Evolutionary conservation across 2,888 invertebrate species (phyloP), one percentile per base, ranked within the genome.

Genomic region (Meghimatium bilineatum): DNA sequence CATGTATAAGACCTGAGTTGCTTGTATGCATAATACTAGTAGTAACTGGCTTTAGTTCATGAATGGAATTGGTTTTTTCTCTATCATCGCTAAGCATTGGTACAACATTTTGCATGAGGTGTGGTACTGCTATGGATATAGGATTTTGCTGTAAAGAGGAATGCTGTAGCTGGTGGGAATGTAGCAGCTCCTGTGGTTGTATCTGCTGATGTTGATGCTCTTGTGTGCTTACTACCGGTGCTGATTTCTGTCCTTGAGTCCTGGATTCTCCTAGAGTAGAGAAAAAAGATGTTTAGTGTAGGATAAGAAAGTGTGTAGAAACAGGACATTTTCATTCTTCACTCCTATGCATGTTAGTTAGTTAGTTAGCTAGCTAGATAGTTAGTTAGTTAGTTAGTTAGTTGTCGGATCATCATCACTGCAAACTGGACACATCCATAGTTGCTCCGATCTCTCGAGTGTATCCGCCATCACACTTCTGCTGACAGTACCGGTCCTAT

Each of bases 41-140:
- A 26, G 36, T 8, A 38, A 34, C 60, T n/a, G 79, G 79, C 14
- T 80, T 80, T 12, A 80, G 69, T 71, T 80, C 80, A 71, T 80
- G 80, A 71, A 80, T 49, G 26, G 52, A 56, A 14, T 34, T 56
- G n/a, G 52, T 56, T 60, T 69, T 56, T 34, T 67, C 67, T 6
- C 67, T 79, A 29, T 63, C 17, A 26, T 79, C 69, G 26, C 14
- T 20, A 0, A 79, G 23, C 8, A 49, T 49, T 1, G 44, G 29
- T 44, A 49, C 20, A 69, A 44, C 29, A 44, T 79, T 79, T 32
- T 44, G 67, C 32, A 69, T 20, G 8, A 69, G 17, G 8, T 79
- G 79, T 67, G 79, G 67, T 34, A 49, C 52, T 29, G 60, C 60
- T 6, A 23, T 10, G 26, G 60, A n/a, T 23, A 63, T 23, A 26